Percentiles rank a stretch among this genome's conserved stretches.
phyloP scores from a whole-genome alignment of 2,888 invertebrate genomes.

The Pandemis heparana region DNA sequence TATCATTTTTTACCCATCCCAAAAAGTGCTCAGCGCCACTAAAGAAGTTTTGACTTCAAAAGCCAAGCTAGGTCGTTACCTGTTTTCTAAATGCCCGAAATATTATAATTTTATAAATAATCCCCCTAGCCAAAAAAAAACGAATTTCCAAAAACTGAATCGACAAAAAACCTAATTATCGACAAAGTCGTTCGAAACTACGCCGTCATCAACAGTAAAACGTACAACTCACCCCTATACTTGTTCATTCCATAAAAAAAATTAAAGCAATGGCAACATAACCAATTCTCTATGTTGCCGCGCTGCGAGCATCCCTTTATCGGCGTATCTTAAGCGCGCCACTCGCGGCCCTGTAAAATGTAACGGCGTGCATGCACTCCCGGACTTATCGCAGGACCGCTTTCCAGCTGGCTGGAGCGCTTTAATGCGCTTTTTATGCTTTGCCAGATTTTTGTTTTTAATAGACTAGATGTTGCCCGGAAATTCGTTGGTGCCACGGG shows the following conservation, averaged over 20 bases:
- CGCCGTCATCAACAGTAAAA: neutral
- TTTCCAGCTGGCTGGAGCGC: conserved; percentile 28
- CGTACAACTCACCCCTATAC: neutral
- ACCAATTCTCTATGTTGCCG: conserved; percentile 17
- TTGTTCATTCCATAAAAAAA: neutral
- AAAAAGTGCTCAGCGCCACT: no score
- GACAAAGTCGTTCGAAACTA: no score
- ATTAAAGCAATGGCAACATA: conserved; percentile 1
- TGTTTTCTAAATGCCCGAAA: no score
- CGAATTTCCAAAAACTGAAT: no score
- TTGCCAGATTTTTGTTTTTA: conserved; percentile 15
- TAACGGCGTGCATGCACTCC: conserved; percentile 42
- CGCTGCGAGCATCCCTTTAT: conserved; percentile 31
- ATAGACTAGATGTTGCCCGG: no score
- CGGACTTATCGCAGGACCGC: conserved; percentile 26
- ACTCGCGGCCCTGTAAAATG: conserved; percentile 45
- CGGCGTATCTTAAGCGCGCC: conserved; percentile 43
- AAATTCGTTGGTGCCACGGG: no score
- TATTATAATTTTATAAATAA: no score
- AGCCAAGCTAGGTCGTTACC: no score
- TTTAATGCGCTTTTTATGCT: conserved; percentile 31
- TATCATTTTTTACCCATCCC: no score
- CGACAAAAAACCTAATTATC: no score
- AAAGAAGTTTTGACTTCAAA: no score
- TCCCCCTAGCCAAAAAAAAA: no score